Conservation (phyloP, 2,797 vertebrate species). For the Helarctos malayanus region DNA sequence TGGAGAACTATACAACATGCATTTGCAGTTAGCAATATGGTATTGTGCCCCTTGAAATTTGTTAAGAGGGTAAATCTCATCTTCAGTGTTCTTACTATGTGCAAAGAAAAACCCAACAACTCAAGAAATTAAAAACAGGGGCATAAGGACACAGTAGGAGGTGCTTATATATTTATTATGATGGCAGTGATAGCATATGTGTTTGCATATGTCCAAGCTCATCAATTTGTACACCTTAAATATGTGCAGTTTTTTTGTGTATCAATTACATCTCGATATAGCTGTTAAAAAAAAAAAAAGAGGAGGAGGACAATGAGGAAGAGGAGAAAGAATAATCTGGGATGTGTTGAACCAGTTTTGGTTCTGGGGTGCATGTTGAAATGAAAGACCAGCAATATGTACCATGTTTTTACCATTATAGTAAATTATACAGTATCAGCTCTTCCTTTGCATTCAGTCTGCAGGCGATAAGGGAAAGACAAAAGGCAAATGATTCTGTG, state of each 20-base stretch:
- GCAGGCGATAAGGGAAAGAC: neutral
- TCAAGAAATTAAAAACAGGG: neutral
- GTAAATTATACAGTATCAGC: neutral
- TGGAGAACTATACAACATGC: neutral
- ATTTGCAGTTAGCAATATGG: neutral
- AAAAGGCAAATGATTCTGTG: neutral
- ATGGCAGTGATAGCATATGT: neutral
- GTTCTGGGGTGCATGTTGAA: neutral
- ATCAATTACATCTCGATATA: neutral
- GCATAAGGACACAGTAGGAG: neutral
- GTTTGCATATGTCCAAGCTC: neutral
- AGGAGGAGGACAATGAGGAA: neutral
- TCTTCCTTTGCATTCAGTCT: neutral
- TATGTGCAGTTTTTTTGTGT: neutral
- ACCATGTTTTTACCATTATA: neutral
- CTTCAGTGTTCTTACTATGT: neutral
- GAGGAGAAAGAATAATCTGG: neutral
- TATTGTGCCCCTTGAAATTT: neutral
- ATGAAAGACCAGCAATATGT: neutral
- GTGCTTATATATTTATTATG: neutral
- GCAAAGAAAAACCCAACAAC: neutral
- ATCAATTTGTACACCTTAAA: neutral
- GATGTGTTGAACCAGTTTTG: neutral
- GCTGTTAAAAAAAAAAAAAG: neutral
- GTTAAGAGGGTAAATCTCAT: neutral